Base-by-base conservation (phyloP, 2,113 vertebrate species). In the Promerops cafer region DNA sequence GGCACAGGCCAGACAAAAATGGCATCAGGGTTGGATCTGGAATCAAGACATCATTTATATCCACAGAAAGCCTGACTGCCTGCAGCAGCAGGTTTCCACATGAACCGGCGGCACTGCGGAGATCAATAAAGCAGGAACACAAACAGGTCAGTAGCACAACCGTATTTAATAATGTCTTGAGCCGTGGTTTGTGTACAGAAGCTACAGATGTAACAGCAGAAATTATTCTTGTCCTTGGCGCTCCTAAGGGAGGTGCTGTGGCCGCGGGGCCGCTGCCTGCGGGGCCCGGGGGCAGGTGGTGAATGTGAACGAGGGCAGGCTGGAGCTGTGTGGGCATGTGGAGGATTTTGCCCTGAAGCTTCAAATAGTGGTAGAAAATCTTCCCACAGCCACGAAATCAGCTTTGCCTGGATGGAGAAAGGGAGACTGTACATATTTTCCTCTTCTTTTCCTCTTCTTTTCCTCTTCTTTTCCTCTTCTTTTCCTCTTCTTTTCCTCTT, bases 91-190 rank as follows among this genome's bases (percentile, higher is more conserved):
- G 85, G 87, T 95, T 94, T 97, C 80, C 47, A 0, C 6, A 9
- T 22, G 69, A 47, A 59, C 18, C 0, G 1, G 12, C 2, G 0
- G 26, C 4, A 2, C 40, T 30, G 24, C 0, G 15, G 54, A 75
- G 35, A 35, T 59, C 21, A 44, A 2, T 27, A 16, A 2, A 11
- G 24, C 42, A 66, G 69, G 35, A 88, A 23, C 12, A 44, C 50
- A 3, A 27, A 70, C 45, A 63, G 81, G 68, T 91, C 45, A 53
- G 91, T 83, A 45, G 10, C 35, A 63, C 33, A 40, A 5, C 26
- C 1, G 3, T 65, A 47, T 87, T 91, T 56, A 22, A 11, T 47
- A 3, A 7, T 39, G 6, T 60, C 86, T 65, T 56, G 47, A 75
- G 11, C 47, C 4, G 4, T 57, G 21, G 3, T 56, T 19, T 20